These are phyloP conservation scores for Eupeodes latifasciatus DNA, from an alignment of 2,888 invertebrate genomes.

Conservation along the genomic window DNA sequence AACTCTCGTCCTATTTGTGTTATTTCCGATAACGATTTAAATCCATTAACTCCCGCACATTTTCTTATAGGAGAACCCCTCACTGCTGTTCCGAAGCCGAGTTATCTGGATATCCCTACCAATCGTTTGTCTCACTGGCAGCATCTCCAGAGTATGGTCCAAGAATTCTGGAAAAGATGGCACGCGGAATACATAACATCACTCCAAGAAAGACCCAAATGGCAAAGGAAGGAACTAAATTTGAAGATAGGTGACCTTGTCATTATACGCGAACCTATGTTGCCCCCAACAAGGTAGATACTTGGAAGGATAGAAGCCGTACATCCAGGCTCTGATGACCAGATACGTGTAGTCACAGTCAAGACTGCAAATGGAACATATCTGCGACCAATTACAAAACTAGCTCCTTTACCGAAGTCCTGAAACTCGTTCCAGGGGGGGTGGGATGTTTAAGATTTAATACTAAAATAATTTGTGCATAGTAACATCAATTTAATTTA, in stretches of 20 bases:
- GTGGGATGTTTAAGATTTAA: neutral
- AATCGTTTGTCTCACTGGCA: conserved; percentile 16
- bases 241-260: neutral
- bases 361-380: neutral
- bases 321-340: neutral
- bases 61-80: conserved; percentile 20
- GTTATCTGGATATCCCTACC: neutral
- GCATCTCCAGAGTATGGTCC: conserved; percentile 7
- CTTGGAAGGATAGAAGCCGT: neutral
- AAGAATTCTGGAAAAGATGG: conserved; percentile 6
- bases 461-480: too few relatives aligned
- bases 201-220: conserved; percentile 11
- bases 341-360: neutral
- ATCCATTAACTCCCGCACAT: conserved; percentile 21
- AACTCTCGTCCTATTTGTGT: conserved; percentile 22
- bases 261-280: neutral
- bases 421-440: conserved; percentile 15
- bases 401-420: neutral
- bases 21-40: conserved; percentile 1
- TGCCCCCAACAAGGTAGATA: neutral
- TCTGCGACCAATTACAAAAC: neutral
- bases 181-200: conserved; percentile 17
- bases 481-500: too few relatives aligned
- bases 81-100: conserved; percentile 7
- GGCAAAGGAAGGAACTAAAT: neutral